Percentiles rank a stretch among this genome's conserved stretches.
These are phyloP conservation scores for Morpho helenor DNA, from an alignment of 2,888 invertebrate genomes.

Conservation along the genomic window DNA sequence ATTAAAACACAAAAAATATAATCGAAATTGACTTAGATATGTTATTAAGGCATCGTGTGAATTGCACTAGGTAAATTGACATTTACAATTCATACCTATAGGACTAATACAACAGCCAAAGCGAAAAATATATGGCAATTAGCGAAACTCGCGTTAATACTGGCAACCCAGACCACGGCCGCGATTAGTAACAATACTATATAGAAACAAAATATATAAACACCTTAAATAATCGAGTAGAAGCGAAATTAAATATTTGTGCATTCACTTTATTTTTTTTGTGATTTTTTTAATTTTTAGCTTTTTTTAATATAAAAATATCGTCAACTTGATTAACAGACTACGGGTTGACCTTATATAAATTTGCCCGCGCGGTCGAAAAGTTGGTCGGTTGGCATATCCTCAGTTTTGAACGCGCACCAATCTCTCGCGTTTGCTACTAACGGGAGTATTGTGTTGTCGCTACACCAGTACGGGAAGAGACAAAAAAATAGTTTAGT, in stretches of 20 bases:
- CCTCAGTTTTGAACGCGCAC: slow-evolving; percentile 53
- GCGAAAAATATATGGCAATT: slow-evolving; percentile 66
- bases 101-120: slow-evolving; percentile 75
- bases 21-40: slow-evolving; percentile 78
- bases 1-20: slow-evolving; percentile 54
- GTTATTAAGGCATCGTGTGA: slow-evolving; percentile 79
- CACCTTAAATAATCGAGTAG: slow-evolving; percentile 55
- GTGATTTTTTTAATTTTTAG: slow-evolving; percentile 49
- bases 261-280: slow-evolving; percentile 66
- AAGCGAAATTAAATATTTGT: slow-evolving; percentile 71
- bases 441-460: slow-evolving; percentile 66
- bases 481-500: slow-evolving; percentile 34
- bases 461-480: slow-evolving; percentile 69
- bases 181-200: slow-evolving; percentile 52
- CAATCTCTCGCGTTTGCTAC: slow-evolving; percentile 72
- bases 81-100: slow-evolving; percentile 49
- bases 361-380: slow-evolving; percentile 54
- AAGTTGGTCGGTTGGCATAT: slow-evolving; percentile 47
- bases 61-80: slow-evolving; percentile 73
- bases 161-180: slow-evolving; percentile 33
- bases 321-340: slow-evolving; percentile 44
- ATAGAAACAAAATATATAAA: slow-evolving; percentile 69
- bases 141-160: slow-evolving; percentile 28
- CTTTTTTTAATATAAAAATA: slow-evolving; percentile 63
- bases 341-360: slow-evolving; percentile 55